Evolutionary conservation across 37 sponge, comb jelly and placozoan genomes (phyloP), one percentile per base, ranked within the genome.

Genomic region (Ianthella basta): DNA sequence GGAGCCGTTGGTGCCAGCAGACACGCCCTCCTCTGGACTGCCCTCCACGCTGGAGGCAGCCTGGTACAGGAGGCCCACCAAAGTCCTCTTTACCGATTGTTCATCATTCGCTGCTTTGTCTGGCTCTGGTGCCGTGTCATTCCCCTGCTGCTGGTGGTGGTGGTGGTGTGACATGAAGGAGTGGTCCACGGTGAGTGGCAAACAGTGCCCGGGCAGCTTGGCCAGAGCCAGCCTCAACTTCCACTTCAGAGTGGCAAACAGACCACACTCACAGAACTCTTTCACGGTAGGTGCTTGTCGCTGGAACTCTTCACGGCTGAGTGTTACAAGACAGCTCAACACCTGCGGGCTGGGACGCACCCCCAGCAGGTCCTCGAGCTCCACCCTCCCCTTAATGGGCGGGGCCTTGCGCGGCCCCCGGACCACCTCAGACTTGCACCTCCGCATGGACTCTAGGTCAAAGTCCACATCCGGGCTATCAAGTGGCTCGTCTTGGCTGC

Each of bases 201-300:
- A 44, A 41, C 54, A 40, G 38, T 19, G n/a, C 21, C 78, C 78
- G 37, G 78, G 78, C 38, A 75, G 78, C 53, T 75, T 75, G 20
- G 78, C 78, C 53, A 75, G 38, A 14, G 78, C 44, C 6, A 75
- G 78, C 1, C 78, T 30, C 78, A 75, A 53, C 25, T 75, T 75
- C 78, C 78, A 75, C 54, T 75, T 75, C 4, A 75, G 54, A n/a
- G 78, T 41, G 44, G 78, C 15, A 10, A 41, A 75, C 50, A 75
- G 78, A 0, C 78, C 78, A 44, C 78, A 36, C 24, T 75, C 54
- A 39, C 40, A 40, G 54, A 75, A 75, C 15, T 41, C 54, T 12
- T 23, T 75, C 78, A 75, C 38, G 2, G 54, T 15, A 18, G 54
- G 44, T 24, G 21, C 3, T 12, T 75, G 50, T 1, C 24, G 41